Percentiles rank a stretch among this genome's conserved stretches.
These are phyloP conservation scores for Drosophila eugracilis DNA, from an alignment of 1,140 invertebrate species.

Conservation along the genomic window DNA sequence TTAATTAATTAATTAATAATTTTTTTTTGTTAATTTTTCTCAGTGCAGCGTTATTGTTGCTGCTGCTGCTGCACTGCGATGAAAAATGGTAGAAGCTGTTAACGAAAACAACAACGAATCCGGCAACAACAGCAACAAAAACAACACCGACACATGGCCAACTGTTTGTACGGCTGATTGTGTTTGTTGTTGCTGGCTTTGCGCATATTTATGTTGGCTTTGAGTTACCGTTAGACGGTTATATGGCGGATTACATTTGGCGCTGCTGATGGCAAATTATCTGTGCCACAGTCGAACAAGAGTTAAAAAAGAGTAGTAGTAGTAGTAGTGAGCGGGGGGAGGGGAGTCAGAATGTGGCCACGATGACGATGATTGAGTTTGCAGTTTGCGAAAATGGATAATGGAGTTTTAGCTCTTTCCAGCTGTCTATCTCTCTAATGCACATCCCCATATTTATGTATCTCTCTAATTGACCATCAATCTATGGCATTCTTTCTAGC, in stretches of 20 bases:
- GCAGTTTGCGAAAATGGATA: slow-evolving; percentile 31
- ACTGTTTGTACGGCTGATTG: slow-evolving; percentile 73
- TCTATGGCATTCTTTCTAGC: slow-evolving; percentile 17
- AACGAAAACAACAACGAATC: slow-evolving; percentile 53
- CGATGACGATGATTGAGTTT: slow-evolving; percentile 49
- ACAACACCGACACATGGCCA: slow-evolving; percentile 40
- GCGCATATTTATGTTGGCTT: slow-evolving; percentile 80
- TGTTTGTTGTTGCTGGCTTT: slow-evolving; percentile 54
- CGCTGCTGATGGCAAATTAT: slow-evolving; percentile 79
- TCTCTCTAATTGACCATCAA: slow-evolving; percentile 45
- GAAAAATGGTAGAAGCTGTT: slow-evolving; percentile 79
- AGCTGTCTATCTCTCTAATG: slow-evolving; percentile 42
- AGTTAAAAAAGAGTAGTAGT: slow-evolving; percentile 2
- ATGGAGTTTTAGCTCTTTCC: slow-evolving; percentile 26
- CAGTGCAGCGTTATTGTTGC: slow-evolving; percentile 39
- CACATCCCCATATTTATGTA: slow-evolving; percentile 45
- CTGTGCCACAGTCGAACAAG: slow-evolving; percentile 53
- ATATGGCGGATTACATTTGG: slow-evolving; percentile 80
- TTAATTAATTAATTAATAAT: not conserved
- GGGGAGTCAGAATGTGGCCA: slow-evolving; percentile 37
- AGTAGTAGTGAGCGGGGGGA: slow-evolving; percentile 7
- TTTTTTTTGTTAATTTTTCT: not conserved
- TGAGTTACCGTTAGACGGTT: slow-evolving; percentile 81
- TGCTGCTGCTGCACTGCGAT: slow-evolving; percentile 61
- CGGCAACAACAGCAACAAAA: slow-evolving; percentile 11